Base-by-base conservation (phyloP, 2,888 invertebrate species). In the Imbricaverruca yamaguchii region DNA sequence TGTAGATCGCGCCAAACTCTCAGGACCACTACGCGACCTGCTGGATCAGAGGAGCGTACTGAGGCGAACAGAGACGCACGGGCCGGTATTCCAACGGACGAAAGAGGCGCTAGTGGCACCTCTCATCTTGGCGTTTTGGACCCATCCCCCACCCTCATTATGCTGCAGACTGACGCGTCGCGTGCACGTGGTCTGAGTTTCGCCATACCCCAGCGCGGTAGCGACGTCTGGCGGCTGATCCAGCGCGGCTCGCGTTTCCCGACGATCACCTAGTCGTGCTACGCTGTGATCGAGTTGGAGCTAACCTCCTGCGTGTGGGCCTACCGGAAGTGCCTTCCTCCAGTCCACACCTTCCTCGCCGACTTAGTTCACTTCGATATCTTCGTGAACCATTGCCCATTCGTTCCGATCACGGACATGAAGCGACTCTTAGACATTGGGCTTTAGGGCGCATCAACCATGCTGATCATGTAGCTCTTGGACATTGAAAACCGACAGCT, bases 61-160 rank as follows among this genome's bases (percentile, higher is more conserved):
- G 69, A 57, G 23, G 15, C 82, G 82, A 77, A 69, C 79, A 10
- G 57, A 61, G 12, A 6, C 10, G 15, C 81, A 81, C 57, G 80
- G 56, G n/a, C n/a, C 7, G 6, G 80, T 77, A 13, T 82, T 82
- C 65, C 56, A 74, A 25, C 23, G 57, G 0, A 82, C 82, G 9
- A 82, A 81, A 53, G 2, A 57, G 11, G 59, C n/a, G 13, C 55
- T 82, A 23, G 59, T n/a, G 23, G 21, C 80, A 9, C 81, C 80
- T 8, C 89, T 79, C n/a, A 80, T 79, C 12, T 69, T 82, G 11
- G 63, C 55, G 0, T 80, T 25, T 82, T 74, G n/a, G 82, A 82
- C 67, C 81, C 81, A 7, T 18, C 67, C 1, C 80, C 80, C 4
- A 82, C 82, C 4, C n/a, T n/a, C n/a, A n/a, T n/a, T n/a, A 56